A percentile compares a stretch with the other conserved stretches of the same genome.
Evolutionary conservation across 2,888 invertebrate genomes (phyloP).

Genomic region (Lochmaea crataegi): DNA sequence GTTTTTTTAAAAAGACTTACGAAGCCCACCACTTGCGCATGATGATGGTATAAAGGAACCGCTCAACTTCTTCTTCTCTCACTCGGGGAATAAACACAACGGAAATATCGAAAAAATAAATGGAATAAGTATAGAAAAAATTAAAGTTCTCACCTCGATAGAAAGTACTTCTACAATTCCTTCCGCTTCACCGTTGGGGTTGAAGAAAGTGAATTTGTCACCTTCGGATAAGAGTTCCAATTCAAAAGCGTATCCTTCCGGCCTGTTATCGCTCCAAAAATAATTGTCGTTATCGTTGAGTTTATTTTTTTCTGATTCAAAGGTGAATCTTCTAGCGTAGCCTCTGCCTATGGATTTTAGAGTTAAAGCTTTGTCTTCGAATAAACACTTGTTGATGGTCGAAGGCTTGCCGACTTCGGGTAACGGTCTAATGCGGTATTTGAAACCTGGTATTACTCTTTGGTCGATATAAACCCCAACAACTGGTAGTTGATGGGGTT

Average conservation of each 20-base stretch:
- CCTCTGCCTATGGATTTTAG: conserved; percentile 79
- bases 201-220: conserved; percentile 79
- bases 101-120: conserved; percentile 38
- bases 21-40: conserved; percentile 52
- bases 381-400: conserved; percentile 67
- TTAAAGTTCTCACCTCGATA: conserved; percentile 69
- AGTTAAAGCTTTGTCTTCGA: conserved; percentile 74
- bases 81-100: conserved; percentile 42
- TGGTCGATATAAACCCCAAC: conserved; percentile 80
- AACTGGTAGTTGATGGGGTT: conserved; percentile 75
- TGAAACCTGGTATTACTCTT: conserved; percentile 78
- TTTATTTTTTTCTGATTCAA: conserved; percentile 69
- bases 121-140: conserved; percentile 22
- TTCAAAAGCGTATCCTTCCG: conserved; percentile 80
- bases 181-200: conserved; percentile 75
- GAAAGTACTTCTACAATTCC: conserved; percentile 75
- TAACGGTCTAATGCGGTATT: conserved; percentile 77
- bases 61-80: conserved; percentile 41
- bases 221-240: conserved; percentile 75
- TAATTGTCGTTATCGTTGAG: conserved; percentile 77
- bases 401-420: conserved; percentile 64
- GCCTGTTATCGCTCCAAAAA: conserved; percentile 83
- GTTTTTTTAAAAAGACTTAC: conserved; percentile 61
- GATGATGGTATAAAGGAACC: conserved; percentile 40
- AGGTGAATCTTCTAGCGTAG: conserved; percentile 79